Conservation (phyloP, 2,888 invertebrate genomes). For the Patella depressa region DNA sequence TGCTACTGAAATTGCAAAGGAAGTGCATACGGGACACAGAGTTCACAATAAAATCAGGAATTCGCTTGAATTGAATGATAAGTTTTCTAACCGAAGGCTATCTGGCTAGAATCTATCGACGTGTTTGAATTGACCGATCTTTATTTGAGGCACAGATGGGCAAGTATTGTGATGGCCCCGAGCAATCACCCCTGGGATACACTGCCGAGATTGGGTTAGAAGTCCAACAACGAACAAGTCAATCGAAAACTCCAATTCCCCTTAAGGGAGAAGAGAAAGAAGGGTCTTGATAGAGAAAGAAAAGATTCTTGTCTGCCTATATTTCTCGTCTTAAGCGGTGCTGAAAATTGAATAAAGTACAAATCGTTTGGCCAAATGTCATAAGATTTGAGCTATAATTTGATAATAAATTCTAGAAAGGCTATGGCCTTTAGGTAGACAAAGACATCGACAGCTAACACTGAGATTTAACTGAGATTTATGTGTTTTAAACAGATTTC, state of each 20-base stretch:
- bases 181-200: constrained; percentile 8
- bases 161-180: not conserved
- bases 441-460: too few relatives aligned
- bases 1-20: too few relatives aligned
- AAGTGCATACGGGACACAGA: too few relatives aligned
- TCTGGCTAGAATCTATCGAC: not conserved
- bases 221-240: constrained; percentile 8
- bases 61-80: not conserved
- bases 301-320: constrained; percentile 11
- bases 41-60: too few relatives aligned
- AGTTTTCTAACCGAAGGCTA: not conserved
- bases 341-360: constrained; percentile 36
- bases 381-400: constrained; percentile 35
- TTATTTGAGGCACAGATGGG: not conserved
- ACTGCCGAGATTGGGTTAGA: constrained; percentile 24
- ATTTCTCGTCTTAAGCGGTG: constrained; percentile 21
- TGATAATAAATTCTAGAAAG: not conserved
- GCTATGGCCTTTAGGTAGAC: too few relatives aligned
- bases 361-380: constrained; percentile 41
- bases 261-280: constrained; percentile 12
- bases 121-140: constrained; percentile 4
- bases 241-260: constrained; percentile 12
- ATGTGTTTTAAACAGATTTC: too few relatives aligned
- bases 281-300: constrained; percentile 17
- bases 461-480: too few relatives aligned